phyloP scores from a whole-genome alignment of 2,113 vertebrate genomes.

The Cyanocitta stelleri region DNA sequence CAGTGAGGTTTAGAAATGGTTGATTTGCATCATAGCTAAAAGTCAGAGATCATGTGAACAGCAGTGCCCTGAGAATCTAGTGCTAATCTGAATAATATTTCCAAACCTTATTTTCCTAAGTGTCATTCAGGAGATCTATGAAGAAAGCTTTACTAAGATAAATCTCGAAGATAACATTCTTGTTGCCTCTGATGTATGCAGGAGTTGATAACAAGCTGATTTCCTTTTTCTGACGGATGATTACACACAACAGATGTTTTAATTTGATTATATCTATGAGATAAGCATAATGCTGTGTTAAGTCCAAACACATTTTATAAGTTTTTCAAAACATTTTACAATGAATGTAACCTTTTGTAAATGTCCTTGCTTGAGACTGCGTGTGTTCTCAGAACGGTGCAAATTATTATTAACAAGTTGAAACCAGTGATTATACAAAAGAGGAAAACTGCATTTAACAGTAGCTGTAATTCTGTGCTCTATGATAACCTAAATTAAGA shows the following conservation, averaged over 20 bases:
- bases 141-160: constrained; percentile 12
- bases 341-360: constrained; percentile 52
- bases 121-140: constrained; percentile 22
- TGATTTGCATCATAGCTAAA: background rate
- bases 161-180: constrained; percentile 32
- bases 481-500: background rate
- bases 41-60: background rate
- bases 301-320: constrained; percentile 29
- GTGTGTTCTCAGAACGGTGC: background rate
- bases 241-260: constrained; percentile 41
- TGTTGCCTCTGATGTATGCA: constrained; percentile 19
- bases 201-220: constrained; percentile 23
- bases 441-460: background rate
- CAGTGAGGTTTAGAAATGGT: background rate
- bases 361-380: constrained; percentile 6
- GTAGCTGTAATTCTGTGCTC: background rate
- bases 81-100: constrained; percentile 5
- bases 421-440: constrained; percentile 29
- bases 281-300: constrained; percentile 41
- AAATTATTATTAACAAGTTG: constrained; percentile 55
- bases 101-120: constrained; percentile 9
- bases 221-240: background rate
- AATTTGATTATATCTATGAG: constrained; percentile 51
- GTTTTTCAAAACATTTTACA: constrained; percentile 25
- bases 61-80: background rate